Base-by-base conservation (phyloP, 92 coral and sea anemone species). In the Bergia puertoricense region DNA sequence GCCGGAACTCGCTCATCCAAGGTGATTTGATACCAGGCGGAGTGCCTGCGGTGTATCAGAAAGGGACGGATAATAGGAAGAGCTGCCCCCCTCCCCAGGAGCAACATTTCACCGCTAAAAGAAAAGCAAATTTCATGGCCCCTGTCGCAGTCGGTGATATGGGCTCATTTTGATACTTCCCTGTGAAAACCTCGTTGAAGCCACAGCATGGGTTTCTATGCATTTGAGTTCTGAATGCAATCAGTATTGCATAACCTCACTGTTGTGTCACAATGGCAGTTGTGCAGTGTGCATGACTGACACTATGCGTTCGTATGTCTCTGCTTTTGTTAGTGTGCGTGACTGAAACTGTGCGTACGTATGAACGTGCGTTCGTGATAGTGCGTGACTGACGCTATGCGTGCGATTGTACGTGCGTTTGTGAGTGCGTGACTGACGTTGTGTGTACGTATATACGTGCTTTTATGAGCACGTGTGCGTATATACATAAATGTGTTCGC, bases 1-100 rank as follows among this genome's bases (percentile, higher is more conserved):
- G 98, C 20, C 81, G 98, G 72, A 77, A 90, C 7, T 93, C 98
- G 20, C 93, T 95, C 42, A 91, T 90, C 62, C 95, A 89, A 6
- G 42, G 86, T 40, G 96, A 94, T 51, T 84, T 48, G 66, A 45
- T 68, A 69, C 87, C 79, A n/a, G 79, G 68, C 23, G 87, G 57
- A 6, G 87, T 69, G 16, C 46, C 74, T 16, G 39, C 39, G 13
- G 38, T 8, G 11, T 15, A 68, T 43, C 78, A 74, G 23, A 79
- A 16, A 3, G 80, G 80, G n/a, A 76, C 23, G 2, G 80, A 84
- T 45, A 37, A 84, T 79, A 71, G 74, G 68, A 69, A 67, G 30
- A 51, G 45, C 20, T 42, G 79, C 46, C 78, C 42, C 14, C 77
- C 79, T 5, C 67, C 44, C 59, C 59, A 54, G 41, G 66, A 69